Evolutionary conservation across 2,113 vertebrate genomes (phyloP).

Genomic region (Canis aureus): DNA sequence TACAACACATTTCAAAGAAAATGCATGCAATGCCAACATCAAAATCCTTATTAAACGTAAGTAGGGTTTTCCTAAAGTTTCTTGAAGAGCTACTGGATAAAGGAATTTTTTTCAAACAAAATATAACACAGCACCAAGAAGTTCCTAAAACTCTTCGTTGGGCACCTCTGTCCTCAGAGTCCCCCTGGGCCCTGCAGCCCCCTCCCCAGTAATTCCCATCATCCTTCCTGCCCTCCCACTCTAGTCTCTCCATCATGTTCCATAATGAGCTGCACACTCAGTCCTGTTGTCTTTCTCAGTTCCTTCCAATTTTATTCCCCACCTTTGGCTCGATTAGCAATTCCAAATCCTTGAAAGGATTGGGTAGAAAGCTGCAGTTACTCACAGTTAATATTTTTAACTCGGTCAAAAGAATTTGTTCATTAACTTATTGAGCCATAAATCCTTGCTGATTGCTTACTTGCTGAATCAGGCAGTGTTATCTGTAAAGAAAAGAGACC

Average conservation of each 20-base stretch:
- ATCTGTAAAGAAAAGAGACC: background rate
- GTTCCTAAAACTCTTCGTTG: background rate
- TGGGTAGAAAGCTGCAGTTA: background rate
- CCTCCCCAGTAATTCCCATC: too few relatives aligned
- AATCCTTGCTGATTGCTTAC: background rate
- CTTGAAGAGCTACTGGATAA: background rate
- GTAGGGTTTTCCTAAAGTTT: background rate
- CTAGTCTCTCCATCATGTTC: background rate
- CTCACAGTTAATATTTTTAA: background rate
- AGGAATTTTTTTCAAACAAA: background rate
- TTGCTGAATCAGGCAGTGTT: background rate
- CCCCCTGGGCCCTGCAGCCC: background rate
- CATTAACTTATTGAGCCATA: background rate
- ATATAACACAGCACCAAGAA: background rate
- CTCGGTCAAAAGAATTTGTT: background rate
- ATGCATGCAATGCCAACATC: background rate
- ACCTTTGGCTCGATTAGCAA: background rate
- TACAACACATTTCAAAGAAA: background rate
- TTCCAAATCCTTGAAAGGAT: background rate
- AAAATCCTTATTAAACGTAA: background rate
- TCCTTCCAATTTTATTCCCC: background rate
- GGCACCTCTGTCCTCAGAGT: background rate
- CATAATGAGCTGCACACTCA: accelerated
- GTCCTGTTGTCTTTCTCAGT: background rate
- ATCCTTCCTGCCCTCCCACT: background rate